A percentile compares a stretch with the other conserved stretches of the same genome.
phyloP scores from a whole-genome alignment of 2,113 vertebrate genomes.

The Ursus arctos region DNA sequence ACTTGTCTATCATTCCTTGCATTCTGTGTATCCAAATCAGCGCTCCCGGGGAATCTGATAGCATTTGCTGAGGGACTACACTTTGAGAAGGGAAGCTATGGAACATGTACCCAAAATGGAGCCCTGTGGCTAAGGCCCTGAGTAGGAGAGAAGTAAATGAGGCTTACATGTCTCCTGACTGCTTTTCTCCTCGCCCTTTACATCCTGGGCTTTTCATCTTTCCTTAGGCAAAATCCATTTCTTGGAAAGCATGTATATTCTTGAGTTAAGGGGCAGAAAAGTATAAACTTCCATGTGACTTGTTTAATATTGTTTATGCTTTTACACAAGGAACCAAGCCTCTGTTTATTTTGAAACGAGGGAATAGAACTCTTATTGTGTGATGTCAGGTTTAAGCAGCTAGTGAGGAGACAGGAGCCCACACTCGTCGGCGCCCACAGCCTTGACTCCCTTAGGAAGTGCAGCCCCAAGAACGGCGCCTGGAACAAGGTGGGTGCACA shows the following conservation, averaged over 20 bases:
- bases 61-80: not conserved
- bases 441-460: not conserved
- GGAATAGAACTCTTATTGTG: not conserved
- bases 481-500: not conserved
- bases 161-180: not conserved
- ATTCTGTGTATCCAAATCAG: not conserved
- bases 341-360: not conserved
- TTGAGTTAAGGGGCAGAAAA: constrained; percentile 19
- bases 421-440: not conserved
- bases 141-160: not conserved
- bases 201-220: not conserved
- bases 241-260: not conserved
- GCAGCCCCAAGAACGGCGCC: not conserved
- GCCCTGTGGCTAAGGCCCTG: not conserved
- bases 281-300: not conserved
- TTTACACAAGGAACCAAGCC: constrained; percentile 14
- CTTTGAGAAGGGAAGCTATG: constrained; percentile 6
- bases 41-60: not conserved
- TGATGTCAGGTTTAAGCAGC: not conserved
- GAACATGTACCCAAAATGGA: not conserved
- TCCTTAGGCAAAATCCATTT: not conserved
- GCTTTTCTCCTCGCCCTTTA: not conserved
- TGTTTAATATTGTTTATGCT: not conserved
- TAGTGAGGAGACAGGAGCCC: not conserved
- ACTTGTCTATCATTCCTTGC: not conserved